phyloP scores from a whole-genome alignment of 2,797 vertebrate genomes.

The Urophycis tenuis region DNA sequence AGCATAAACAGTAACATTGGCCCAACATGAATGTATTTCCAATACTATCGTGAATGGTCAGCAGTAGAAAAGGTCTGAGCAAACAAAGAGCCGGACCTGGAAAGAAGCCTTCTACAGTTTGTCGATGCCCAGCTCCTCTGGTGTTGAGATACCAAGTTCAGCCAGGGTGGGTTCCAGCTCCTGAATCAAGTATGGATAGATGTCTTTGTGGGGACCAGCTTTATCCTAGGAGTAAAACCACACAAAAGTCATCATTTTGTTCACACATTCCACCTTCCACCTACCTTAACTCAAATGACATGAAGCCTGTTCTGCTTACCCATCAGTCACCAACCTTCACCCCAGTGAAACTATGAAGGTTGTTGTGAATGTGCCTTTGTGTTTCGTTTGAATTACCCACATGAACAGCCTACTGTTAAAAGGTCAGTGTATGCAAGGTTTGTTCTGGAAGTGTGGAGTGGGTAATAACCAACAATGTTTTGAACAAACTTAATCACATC shows the following conservation, averaged over 20 bases:
- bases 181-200: slow-evolving; percentile 94
- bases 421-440: too few species aligned
- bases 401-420: not conserved
- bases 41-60: not conserved
- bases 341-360: too few species aligned
- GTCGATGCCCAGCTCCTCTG: slow-evolving; percentile 92
- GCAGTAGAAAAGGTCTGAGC: not conserved
- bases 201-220: slow-evolving; percentile 90
- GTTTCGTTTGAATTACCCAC: not conserved
- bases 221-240: slow-evolving; percentile 76
- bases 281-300: not conserved
- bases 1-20: not conserved
- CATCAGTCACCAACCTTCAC: not conserved
- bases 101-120: slow-evolving; percentile 66
- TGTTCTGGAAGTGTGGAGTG: too few species aligned
- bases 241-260: not conserved
- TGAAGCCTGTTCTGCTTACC: not conserved
- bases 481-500: too few species aligned
- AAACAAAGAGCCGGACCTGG: slow-evolving; percentile 41
- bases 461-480: too few species aligned
- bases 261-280: not conserved
- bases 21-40: not conserved
- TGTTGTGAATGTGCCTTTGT: not conserved
- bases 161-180: slow-evolving; percentile 89
- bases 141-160: slow-evolving; percentile 94